Conservation (phyloP, 2,888 invertebrate genomes). For the Brassicogethes aeneus region DNA sequence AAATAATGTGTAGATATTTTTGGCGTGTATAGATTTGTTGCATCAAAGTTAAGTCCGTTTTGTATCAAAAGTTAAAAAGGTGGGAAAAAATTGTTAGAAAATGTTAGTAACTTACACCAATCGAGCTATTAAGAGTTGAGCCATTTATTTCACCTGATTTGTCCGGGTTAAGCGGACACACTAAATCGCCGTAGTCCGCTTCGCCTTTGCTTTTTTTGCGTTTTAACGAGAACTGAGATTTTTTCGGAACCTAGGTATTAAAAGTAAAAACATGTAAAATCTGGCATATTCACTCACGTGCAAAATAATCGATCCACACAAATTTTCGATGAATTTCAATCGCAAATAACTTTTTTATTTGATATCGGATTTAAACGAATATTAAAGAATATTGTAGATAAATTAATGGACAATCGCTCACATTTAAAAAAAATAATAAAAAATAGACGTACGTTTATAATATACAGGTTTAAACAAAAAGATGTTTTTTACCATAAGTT, state of each 20-base stretch:
- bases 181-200: slow-evolving; percentile 73
- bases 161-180: slow-evolving; percentile 66
- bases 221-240: slow-evolving; percentile 79
- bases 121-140: slow-evolving; percentile 39
- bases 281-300: too few relatives aligned
- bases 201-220: slow-evolving; percentile 77
- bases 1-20: too few relatives aligned
- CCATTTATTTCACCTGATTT: slow-evolving; percentile 42
- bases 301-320: too few relatives aligned
- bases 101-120: slow-evolving; percentile 47
- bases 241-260: slow-evolving; percentile 75
- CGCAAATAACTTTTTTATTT: neutral
- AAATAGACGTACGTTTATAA: too few relatives aligned
- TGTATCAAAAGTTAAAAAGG: too few relatives aligned
- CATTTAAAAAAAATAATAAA: too few relatives aligned
- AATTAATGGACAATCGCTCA: too few relatives aligned
- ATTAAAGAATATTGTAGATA: too few relatives aligned
- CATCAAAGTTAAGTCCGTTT: neutral
- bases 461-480: too few relatives aligned
- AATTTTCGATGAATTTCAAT: neutral
- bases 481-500: too few relatives aligned
- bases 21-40: neutral
- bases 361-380: too few relatives aligned
- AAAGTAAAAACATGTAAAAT: slow-evolving; percentile 24
- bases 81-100: slow-evolving; percentile 15